Evolutionary conservation across 2,888 invertebrate species (phyloP).

Genomic region (Sphinx pinastri): DNA sequence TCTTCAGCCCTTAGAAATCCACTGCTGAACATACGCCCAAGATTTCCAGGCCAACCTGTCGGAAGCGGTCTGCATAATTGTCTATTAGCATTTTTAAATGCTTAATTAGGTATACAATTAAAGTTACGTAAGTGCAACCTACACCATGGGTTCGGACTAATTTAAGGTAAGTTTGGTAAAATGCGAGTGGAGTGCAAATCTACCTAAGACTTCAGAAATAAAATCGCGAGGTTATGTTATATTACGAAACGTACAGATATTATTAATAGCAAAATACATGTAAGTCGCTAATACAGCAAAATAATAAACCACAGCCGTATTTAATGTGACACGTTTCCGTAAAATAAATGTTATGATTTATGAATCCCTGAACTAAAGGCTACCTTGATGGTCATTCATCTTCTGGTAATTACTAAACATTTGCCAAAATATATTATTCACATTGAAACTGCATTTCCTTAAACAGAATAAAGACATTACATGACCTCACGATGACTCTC

Average conservation of each 20-base stretch:
- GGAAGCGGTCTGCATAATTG: no score
- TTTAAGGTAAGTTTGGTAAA: no score
- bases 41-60: no score
- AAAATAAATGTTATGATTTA: slow-evolving; percentile 21
- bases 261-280: no score
- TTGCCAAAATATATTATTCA: slow-evolving; percentile 44
- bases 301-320: background rate
- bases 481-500: slow-evolving; percentile 37
- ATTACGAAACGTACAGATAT: no score
- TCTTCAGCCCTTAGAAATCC: no score
- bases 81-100: background rate
- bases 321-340: background rate
- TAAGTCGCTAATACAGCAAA: background rate
- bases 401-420: slow-evolving; percentile 32
- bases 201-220: no score
- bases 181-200: no score
- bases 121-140: background rate
- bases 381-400: slow-evolving; percentile 31
- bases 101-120: background rate
- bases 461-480: slow-evolving; percentile 35
- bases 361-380: slow-evolving; percentile 18
- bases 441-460: slow-evolving; percentile 44
- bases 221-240: no score
- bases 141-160: no score
- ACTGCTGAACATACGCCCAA: no score